phyloP scores from a whole-genome alignment of 2,888 invertebrate species.

The Fragum fragum region DNA sequence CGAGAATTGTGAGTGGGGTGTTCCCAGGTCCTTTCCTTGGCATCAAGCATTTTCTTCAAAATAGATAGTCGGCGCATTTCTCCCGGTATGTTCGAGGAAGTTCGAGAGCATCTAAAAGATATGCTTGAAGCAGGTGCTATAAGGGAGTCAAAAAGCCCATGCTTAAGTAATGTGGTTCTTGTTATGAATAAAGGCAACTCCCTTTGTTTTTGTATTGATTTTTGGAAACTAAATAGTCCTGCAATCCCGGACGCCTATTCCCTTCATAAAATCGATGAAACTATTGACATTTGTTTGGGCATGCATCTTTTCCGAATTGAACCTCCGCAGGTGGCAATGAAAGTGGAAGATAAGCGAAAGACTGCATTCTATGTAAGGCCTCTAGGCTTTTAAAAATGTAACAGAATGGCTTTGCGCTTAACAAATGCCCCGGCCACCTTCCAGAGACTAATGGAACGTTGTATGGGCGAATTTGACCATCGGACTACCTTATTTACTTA shows the following conservation, averaged over 20 bases:
- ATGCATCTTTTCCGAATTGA: background rate
- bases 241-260: slow-evolving; percentile 12
- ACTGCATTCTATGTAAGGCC: too few species aligned
- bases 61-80: background rate
- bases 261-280: slow-evolving; percentile 5
- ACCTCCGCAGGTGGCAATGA: too few species aligned
- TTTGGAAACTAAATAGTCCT: background rate
- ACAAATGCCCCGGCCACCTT: too few species aligned
- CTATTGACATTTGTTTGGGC: slow-evolving; percentile 2
- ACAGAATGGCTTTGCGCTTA: too few species aligned
- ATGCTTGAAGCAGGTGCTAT: slow-evolving; percentile 19
- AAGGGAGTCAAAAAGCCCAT: background rate
- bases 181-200: background rate
- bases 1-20: background rate
- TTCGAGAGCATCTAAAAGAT: too few species aligned
- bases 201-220: slow-evolving; percentile 4
- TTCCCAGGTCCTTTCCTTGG: background rate
- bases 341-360: too few species aligned
- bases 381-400: too few species aligned
- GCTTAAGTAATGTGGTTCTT: background rate
- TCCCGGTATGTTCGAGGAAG: slow-evolving; percentile 21
- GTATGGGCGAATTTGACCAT: background rate
- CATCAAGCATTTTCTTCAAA: background rate
- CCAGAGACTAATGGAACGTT: too few species aligned
- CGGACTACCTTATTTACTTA: slow-evolving; percentile 12